Conservation (phyloP, 37 sponge, comb jelly and placozoan genomes). For the Geodia barretti region DNA sequence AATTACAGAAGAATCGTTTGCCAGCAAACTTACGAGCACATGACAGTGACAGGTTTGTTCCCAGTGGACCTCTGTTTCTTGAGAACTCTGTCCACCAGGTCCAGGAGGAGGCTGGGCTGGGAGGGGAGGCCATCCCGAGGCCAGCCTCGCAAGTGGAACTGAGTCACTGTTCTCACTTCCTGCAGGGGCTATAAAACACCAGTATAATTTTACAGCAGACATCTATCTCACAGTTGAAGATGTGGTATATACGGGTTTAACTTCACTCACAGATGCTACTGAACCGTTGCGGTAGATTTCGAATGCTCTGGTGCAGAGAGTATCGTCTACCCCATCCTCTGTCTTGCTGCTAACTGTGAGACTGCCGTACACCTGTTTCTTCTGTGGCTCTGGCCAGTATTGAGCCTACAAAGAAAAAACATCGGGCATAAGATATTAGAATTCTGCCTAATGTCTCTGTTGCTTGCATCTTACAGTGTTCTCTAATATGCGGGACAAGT, state of each 20-base stretch:
- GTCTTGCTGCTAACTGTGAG: not conserved
- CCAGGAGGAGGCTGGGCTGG: slow-evolving; percentile 12
- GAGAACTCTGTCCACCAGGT: slow-evolving; percentile 30
- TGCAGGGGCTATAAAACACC: not conserved
- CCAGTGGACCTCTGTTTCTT: slow-evolving; percentile 43
- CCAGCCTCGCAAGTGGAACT: slow-evolving; percentile 50
- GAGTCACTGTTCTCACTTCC: slow-evolving; percentile 11
- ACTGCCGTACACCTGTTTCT: not conserved
- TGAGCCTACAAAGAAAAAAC: too few relatives aligned
- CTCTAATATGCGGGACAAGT: not conserved
- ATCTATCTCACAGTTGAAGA: too few relatives aligned
- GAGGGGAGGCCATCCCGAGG: slow-evolving; percentile 34
- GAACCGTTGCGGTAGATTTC: not conserved
- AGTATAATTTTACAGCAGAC: too few relatives aligned
- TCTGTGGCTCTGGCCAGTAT: not conserved
- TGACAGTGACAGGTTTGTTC: slow-evolving; percentile 61
- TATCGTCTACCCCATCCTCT: not conserved
- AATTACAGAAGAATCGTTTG: too few relatives aligned
- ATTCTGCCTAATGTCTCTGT: too few relatives aligned
- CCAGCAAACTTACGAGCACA: slow-evolving; percentile 70
- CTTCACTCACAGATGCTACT: not conserved
- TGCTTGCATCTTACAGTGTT: too few relatives aligned
- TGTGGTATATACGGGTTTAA: too few relatives aligned
- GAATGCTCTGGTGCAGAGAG: not conserved
- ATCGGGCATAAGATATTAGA: too few relatives aligned